Percentiles rank a stretch among this genome's conserved stretches.
Conservation (phyloP, 1,140 invertebrate species). For the Atta cephalotes region DNA sequence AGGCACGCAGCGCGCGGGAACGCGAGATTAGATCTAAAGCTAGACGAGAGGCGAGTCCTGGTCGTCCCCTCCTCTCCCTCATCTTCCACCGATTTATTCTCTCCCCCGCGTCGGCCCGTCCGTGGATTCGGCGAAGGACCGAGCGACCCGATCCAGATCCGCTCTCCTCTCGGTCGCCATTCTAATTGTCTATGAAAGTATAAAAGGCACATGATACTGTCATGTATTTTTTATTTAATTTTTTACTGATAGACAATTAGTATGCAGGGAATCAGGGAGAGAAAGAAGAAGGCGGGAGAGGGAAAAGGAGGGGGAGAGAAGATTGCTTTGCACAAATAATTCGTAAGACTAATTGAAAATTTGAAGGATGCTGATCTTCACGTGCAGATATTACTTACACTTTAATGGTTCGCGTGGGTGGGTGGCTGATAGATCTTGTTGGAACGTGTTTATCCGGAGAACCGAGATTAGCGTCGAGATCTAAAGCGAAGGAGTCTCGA, state of each 20-base stretch:
- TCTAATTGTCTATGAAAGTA: conserved; percentile 45
- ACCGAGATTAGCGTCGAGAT: conserved; percentile 59
- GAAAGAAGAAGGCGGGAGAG: not conserved
- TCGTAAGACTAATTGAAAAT: conserved; percentile 57
- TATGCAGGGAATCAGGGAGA: too few relatives aligned
- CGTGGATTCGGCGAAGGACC: conserved; percentile 10
- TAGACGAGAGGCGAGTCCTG: conserved; percentile 79
- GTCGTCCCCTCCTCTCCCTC: conserved; percentile 52
- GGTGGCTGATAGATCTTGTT: conserved; percentile 49
- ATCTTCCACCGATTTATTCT: conserved; percentile 36
- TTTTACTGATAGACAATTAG: too few relatives aligned
- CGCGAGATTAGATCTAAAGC: conserved; percentile 84
- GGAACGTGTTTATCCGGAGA: conserved; percentile 44
- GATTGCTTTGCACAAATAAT: conserved; percentile 17
- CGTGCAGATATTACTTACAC: conserved; percentile 15
- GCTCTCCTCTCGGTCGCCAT: conserved; percentile 44
- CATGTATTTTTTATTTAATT: not conserved
- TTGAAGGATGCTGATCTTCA: conserved; percentile 38
- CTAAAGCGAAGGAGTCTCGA: not conserved
- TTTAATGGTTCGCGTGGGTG: conserved; percentile 53
- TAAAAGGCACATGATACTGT: conserved; percentile 51
- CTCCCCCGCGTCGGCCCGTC: not conserved
- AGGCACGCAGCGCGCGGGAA: conserved; percentile 86
- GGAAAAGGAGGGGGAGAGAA: not conserved
- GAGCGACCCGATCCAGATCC: conserved; percentile 37